Conservation (phyloP, 2,888 invertebrate species). For the Xiphydria camelus region DNA sequence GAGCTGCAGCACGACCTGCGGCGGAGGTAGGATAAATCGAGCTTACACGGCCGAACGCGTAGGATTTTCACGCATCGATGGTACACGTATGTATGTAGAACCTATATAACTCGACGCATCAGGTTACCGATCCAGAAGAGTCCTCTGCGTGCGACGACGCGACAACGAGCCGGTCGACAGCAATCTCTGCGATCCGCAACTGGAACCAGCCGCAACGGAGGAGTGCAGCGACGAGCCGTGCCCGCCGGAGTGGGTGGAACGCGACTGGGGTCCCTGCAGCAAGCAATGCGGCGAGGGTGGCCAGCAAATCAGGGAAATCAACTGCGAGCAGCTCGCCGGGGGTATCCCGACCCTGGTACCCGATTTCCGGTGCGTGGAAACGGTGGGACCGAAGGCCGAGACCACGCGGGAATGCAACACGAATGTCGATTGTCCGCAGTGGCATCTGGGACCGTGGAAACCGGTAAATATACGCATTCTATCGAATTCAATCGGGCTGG, state of each 20-base stretch:
- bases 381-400: slow-evolving; percentile 71
- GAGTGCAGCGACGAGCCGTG: slow-evolving; percentile 78
- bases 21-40: slow-evolving; percentile 74
- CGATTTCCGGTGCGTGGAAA: slow-evolving; percentile 73
- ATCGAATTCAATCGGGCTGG: too few species aligned
- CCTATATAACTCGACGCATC: slow-evolving; percentile 12
- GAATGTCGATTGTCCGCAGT: slow-evolving; percentile 79
- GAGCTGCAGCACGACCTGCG: slow-evolving; percentile 84
- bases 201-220: slow-evolving; percentile 72
- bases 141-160: slow-evolving; percentile 78
- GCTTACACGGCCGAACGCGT: too few species aligned
- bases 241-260: slow-evolving; percentile 77
- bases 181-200: slow-evolving; percentile 75
- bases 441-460: slow-evolving; percentile 89
- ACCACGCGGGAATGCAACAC: slow-evolving; percentile 74
- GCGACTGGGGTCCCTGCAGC: slow-evolving; percentile 81
- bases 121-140: slow-evolving; percentile 77
- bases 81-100: slow-evolving; percentile 7
- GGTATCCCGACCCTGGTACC: slow-evolving; percentile 74
- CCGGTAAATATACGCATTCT: slow-evolving; percentile 65
- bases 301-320: slow-evolving; percentile 70
- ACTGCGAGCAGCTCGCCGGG: slow-evolving; percentile 78
- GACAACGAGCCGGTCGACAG: slow-evolving; percentile 73
- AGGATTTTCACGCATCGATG: neutral
- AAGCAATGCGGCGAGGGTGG: slow-evolving; percentile 81